These are phyloP conservation scores for Acanthosoma haemorrhoidale DNA, from an alignment of 2,888 invertebrate genomes.

Conservation along the genomic window DNA sequence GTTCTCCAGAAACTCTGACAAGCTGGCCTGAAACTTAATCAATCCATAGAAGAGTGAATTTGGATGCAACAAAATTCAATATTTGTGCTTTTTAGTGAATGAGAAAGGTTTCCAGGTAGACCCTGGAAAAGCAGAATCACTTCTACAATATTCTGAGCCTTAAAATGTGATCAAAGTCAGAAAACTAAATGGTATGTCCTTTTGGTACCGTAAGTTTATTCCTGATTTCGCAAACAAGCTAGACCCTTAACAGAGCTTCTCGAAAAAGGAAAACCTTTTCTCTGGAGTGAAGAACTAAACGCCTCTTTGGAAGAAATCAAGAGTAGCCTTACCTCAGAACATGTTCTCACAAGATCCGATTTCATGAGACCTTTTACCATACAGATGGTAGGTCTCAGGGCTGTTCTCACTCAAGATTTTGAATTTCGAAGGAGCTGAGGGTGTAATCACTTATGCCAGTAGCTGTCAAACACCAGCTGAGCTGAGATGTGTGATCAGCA, in stretches of 20 bases:
- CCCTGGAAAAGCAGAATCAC: neutral
- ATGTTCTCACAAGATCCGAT: too few relatives aligned
- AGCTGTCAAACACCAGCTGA: too few relatives aligned
- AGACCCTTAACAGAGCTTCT: slow-evolving; percentile 20
- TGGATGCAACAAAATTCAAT: too few relatives aligned
- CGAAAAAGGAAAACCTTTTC: neutral
- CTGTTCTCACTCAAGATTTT: too few relatives aligned
- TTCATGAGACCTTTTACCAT: too few relatives aligned
- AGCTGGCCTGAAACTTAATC: neutral
- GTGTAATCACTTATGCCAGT: too few relatives aligned
- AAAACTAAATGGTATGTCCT: slow-evolving; percentile 20
- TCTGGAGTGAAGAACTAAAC: slow-evolving; percentile 23
- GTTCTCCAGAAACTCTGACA: neutral
- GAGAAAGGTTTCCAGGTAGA: neutral
- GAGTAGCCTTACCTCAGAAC: neutral
- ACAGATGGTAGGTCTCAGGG: too few relatives aligned
- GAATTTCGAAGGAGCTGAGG: too few relatives aligned
- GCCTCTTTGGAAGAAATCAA: slow-evolving; percentile 16
- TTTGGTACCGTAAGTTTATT: slow-evolving; percentile 28
- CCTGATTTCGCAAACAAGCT: slow-evolving; percentile 7
- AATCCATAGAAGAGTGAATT: neutral
- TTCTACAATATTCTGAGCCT: neutral
- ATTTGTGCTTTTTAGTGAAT: neutral
- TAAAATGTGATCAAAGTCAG: slow-evolving; percentile 5
- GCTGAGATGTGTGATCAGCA: too few relatives aligned